Conservation (phyloP, 2,113 vertebrate genomes). For the human region DNA sequence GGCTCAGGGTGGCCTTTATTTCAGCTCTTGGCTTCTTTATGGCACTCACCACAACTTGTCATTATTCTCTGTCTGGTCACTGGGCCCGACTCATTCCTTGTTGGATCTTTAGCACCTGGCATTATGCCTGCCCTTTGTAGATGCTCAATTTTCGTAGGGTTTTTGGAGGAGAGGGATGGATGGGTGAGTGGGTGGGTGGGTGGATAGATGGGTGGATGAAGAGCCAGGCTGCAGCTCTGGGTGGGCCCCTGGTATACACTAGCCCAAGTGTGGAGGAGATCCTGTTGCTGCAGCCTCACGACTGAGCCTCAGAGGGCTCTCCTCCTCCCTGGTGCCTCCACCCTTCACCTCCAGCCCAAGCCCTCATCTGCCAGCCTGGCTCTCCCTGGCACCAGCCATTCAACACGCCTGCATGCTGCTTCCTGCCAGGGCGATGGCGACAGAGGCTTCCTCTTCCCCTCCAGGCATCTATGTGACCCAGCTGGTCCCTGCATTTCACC, state of each 20-base stretch:
- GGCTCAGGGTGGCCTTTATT: neutral
- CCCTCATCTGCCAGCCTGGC: neutral
- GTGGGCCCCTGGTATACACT: neutral
- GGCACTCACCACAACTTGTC: neutral
- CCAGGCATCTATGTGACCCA: neutral
- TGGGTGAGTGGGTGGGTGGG: too few species aligned
- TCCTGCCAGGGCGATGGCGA: neutral
- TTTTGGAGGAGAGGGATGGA: neutral
- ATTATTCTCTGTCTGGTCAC: neutral
- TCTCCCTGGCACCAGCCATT: neutral
- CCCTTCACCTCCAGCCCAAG: neutral
- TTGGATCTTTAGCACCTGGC: neutral
- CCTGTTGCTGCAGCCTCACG: neutral
- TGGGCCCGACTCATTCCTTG: neutral
- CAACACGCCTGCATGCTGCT: neutral
- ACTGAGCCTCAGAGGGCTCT: neutral
- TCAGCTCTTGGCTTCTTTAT: neutral
- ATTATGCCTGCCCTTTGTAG: neutral
- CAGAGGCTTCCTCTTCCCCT: neutral
- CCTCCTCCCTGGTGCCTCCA: too few species aligned
- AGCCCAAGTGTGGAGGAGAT: neutral
- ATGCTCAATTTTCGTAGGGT: neutral
- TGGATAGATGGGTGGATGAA: neutral
- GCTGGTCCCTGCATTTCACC: neutral
- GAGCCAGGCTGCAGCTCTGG: neutral